Percentiles rank a stretch among this genome's conserved stretches.
phyloP scores from a whole-genome alignment of 2,113 vertebrate genomes.

The Smithornis capensis region DNA sequence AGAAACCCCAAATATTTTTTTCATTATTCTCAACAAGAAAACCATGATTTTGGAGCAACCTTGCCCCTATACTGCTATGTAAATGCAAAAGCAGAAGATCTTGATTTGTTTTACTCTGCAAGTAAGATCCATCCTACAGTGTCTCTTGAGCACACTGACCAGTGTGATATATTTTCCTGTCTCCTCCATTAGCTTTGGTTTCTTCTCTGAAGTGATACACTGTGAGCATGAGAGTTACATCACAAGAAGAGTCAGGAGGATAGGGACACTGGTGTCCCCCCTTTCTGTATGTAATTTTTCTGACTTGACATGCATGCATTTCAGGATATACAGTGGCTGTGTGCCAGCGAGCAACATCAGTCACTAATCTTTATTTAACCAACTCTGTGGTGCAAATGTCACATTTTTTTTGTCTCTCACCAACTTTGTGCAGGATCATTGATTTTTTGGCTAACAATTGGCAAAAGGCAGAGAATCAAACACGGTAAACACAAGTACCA shows the following conservation, averaged over 20 bases:
- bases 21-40: background rate
- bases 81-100: background rate
- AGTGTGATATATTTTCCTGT: background rate
- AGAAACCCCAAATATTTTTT: background rate
- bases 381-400: background rate
- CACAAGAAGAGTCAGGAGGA: background rate
- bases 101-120: background rate
- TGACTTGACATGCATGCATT: background rate
- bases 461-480: background rate
- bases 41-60: background rate
- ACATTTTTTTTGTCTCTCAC: background rate
- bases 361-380: background rate
- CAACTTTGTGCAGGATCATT: background rate
- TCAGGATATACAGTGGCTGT: background rate
- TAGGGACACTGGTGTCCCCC: too few species aligned
- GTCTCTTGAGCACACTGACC: background rate
- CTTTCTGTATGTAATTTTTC: background rate
- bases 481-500: background rate
- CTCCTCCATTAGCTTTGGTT: background rate
- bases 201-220: background rate
- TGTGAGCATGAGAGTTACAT: accelerated
- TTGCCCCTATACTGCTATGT: background rate
- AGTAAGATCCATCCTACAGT: background rate
- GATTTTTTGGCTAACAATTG: background rate
- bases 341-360: background rate